Base-by-base conservation (phyloP, 2,888 invertebrate species). In the Agrenia bidenticulata region DNA sequence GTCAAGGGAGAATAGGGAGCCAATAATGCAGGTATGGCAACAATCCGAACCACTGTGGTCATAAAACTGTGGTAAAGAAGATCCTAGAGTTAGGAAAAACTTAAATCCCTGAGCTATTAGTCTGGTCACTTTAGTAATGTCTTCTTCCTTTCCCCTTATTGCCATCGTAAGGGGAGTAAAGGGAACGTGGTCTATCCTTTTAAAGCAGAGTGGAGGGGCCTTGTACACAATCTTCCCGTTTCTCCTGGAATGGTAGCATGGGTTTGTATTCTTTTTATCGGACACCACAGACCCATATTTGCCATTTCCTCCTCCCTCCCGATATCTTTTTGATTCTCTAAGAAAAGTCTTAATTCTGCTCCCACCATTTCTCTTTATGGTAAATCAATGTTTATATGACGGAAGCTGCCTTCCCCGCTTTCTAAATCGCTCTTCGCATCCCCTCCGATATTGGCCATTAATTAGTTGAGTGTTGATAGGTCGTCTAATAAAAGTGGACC, bases 31-130 rank as follows among this genome's bases (percentile, higher is more conserved):
- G 70, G 72, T 66, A 62, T 39, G 49, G 65, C 58, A 69, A 69
- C 51, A 64, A 67, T 68, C 60, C 58, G 64, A 68, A 67, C 70
- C 71, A 66, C 67, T 55, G 17, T 61, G 70, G 71, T 72, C 74
- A 72, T 74, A 75, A 73, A 76, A 74, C 53, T 56, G 60, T 58
- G 42, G 60, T 15, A 56, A 55, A 53, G 64, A 66, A 56, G 37
- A 56, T 50, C 45, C 55, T 24, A 32, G 62, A 67, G 63, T 58
- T 49, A 63, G 55, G 61, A 66, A 69, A 62, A 70, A 66, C 65
- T 71, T 72, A 76, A 76, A 76, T 76, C 76, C 76, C 76, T 71
- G 64, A 69, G 73, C 76, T 75, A 76, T 76, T 76, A 76, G 74
- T 67, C 65, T 65, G 75, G 73, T 72, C 75, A 75, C 74, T 76